Evolutionary conservation across 1,140 invertebrate genomes (phyloP).

Genomic region (Venustaconcha ellipsiformis): DNA sequence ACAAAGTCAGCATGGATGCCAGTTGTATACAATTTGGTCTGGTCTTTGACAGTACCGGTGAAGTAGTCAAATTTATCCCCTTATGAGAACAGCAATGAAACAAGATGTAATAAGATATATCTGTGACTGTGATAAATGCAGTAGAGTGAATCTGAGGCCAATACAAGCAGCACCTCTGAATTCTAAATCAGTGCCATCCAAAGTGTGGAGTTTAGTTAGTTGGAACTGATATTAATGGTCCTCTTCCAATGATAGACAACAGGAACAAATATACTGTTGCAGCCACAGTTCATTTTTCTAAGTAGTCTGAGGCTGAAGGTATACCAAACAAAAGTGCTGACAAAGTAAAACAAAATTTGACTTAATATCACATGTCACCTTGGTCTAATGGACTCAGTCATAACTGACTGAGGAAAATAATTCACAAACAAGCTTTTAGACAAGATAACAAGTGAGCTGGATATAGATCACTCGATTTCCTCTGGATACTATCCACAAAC

Average conservation of each 20-base stretch:
- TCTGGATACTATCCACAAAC: constrained; percentile 14
- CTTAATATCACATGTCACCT: background rate
- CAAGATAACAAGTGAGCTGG: background rate
- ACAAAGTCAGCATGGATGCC: too few relatives aligned
- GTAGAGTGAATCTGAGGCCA: background rate
- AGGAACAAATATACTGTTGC: constrained; percentile 1
- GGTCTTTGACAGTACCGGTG: too few relatives aligned
- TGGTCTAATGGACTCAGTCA: background rate
- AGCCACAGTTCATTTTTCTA: background rate
- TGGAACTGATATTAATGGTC: constrained; percentile 4
- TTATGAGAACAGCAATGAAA: background rate
- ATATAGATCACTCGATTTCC: constrained; percentile 12
- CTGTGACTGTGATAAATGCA: background rate
- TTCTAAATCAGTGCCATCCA: background rate
- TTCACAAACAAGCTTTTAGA: background rate
- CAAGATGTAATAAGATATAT: background rate
- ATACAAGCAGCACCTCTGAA: constrained; percentile 5
- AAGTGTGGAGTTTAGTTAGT: constrained; percentile 3
- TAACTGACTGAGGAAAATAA: background rate
- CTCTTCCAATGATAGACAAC: background rate
- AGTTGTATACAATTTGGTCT: too few relatives aligned
- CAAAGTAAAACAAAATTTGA: background rate
- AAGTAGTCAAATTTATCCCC: too few relatives aligned
- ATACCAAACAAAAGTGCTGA: background rate
- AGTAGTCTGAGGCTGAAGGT: background rate